Evolutionary conservation across 1,140 invertebrate species (phyloP).

Genomic region (Drosophila navojoa): DNA sequence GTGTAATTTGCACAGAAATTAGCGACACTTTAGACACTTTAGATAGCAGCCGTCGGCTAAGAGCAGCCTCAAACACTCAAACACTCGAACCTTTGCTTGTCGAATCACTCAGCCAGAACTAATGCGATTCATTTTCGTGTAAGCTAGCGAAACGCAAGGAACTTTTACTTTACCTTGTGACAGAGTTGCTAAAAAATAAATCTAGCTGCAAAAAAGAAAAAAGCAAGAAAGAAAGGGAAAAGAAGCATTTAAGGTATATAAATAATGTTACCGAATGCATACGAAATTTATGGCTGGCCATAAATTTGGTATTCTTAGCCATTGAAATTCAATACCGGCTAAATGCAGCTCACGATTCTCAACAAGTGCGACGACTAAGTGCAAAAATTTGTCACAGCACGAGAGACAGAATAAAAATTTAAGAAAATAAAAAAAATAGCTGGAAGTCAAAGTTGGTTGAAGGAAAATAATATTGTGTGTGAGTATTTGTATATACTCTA

Average conservation of each 20-base stretch:
- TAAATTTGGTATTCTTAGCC: constrained; percentile 50
- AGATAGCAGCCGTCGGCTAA: constrained; percentile 9
- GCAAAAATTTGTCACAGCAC: constrained; percentile 67
- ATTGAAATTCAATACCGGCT: constrained; percentile 69
- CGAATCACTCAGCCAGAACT: constrained; percentile 62
- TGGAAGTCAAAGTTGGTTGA: constrained; percentile 44
- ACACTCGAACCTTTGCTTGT: constrained; percentile 10
- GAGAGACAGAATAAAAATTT: constrained; percentile 1
- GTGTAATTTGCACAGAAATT: constrained; percentile 59
- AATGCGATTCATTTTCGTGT: constrained; percentile 73
- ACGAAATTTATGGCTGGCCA: constrained; percentile 43
- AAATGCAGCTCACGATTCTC: constrained; percentile 76
- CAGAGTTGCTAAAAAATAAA: background rate
- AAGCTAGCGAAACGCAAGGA: constrained; percentile 60
- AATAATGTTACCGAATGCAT: constrained; percentile 25
- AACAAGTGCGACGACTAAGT: constrained; percentile 69
- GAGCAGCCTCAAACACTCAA: constrained; percentile 38
- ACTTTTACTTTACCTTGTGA: constrained; percentile 29
- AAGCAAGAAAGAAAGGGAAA: background rate
- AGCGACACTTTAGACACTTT: constrained; percentile 52
- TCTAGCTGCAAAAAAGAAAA: background rate
- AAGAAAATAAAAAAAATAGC: constrained; percentile 19
- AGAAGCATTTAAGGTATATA: constrained; percentile 4
- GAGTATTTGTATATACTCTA: background rate
- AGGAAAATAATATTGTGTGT: too few relatives aligned